A percentile compares a stretch with the other conserved stretches of the same genome.
phyloP scores from a whole-genome alignment of 64 coral and sea anemone species.

The Cladopsammia gracilis region DNA sequence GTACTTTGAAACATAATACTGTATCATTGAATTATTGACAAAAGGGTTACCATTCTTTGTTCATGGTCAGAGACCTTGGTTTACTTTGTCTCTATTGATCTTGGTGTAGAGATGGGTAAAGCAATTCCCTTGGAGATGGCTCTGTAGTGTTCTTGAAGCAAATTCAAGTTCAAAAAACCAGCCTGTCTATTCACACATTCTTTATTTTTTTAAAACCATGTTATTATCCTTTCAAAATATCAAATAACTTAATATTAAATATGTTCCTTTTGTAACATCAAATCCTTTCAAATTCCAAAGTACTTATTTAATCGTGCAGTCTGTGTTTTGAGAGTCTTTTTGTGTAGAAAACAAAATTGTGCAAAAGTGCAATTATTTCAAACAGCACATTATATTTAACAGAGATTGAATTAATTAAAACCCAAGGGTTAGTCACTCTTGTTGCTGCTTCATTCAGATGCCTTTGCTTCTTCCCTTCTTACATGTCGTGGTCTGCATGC shows the following conservation, averaged over 20 bases:
- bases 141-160: too few relatives aligned
- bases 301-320: not conserved
- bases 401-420: not conserved
- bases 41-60: too few relatives aligned
- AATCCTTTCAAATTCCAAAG: conserved; percentile 18
- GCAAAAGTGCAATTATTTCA: not conserved
- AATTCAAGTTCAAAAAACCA: not conserved
- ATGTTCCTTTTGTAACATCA: not conserved
- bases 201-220: not conserved
- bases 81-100: too few relatives aligned
- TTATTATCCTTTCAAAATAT: not conserved
- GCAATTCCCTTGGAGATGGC: too few relatives aligned
- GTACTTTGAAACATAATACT: too few relatives aligned
- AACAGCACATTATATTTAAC: not conserved
- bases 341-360: not conserved
- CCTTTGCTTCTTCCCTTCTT: not conserved
- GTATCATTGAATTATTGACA: too few relatives aligned
- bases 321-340: not conserved
- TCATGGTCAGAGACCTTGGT: too few relatives aligned
- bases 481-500: not conserved
- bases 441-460: not conserved
- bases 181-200: not conserved
- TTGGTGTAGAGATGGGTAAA: too few relatives aligned
- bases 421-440: not conserved
- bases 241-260: conserved; percentile 13